Conservation (phyloP, 2,797 vertebrate genomes). For the Eleutherodactylus coqui region DNA sequence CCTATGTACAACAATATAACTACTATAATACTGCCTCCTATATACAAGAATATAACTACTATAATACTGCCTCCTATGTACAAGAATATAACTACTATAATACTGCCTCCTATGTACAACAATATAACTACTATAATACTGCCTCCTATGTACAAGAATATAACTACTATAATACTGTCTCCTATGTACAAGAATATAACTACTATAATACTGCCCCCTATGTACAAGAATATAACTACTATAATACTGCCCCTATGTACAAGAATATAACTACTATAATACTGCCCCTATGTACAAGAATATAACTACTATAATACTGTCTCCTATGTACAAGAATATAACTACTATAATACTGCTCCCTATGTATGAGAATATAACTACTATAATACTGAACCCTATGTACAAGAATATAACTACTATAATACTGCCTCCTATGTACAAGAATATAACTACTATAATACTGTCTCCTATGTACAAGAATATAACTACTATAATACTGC, state of each 20-base stretch:
- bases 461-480: neutral
- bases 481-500: slow-evolving; percentile 13
- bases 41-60: slow-evolving; percentile 18
- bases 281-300: slow-evolving; percentile 1
- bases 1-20: slow-evolving; percentile 2
- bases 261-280: slow-evolving; percentile 18
- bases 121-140: slow-evolving; percentile 8
- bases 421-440: slow-evolving; percentile 8
- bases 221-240: slow-evolving; percentile 13
- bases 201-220: neutral
- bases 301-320: slow-evolving; percentile 6
- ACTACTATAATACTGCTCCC: neutral
- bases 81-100: slow-evolving; percentile 28
- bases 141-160: neutral
- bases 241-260: slow-evolving; percentile 2
- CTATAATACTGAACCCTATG: neutral
- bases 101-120: neutral
- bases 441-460: slow-evolving; percentile 23
- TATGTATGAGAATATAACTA: slow-evolving; percentile 7
- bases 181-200: too few species aligned
- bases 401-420: slow-evolving; percentile 17
- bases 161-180: neutral
- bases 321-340: neutral
- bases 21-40: slow-evolving; percentile 13
- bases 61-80: slow-evolving; percentile 16